Conservation (phyloP, 2,113 vertebrate species). For the Gopherus flavomarginatus region DNA sequence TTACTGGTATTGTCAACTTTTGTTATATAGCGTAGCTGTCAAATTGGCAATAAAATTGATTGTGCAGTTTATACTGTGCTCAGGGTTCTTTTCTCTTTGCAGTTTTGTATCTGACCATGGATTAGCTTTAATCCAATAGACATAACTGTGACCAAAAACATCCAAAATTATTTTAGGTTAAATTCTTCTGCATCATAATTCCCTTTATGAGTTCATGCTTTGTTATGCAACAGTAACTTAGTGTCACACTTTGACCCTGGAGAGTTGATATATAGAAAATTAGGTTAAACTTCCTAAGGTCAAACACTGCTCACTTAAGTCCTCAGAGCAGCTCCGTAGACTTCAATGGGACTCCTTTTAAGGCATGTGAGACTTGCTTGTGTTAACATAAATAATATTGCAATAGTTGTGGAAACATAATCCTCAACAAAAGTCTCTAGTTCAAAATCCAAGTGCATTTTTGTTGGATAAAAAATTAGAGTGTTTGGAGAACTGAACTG, state of each 20-base stretch:
- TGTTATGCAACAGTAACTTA: background rate
- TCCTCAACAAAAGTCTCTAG: background rate
- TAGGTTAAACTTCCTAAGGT: no score
- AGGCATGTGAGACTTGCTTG: background rate
- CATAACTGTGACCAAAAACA: background rate
- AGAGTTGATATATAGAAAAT: background rate
- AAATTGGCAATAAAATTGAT: background rate
- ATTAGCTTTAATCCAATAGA: background rate
- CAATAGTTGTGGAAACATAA: background rate
- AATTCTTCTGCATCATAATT: background rate
- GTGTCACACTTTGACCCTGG: background rate
- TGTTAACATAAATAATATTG: background rate
- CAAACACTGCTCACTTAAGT: background rate
- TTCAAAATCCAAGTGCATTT: background rate
- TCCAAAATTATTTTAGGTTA: background rate
- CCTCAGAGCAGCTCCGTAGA: background rate
- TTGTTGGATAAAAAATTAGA: background rate
- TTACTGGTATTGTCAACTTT: background rate
- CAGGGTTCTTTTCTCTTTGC: background rate
- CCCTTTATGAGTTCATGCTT: background rate
- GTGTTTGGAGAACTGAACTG: background rate
- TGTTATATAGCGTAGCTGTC: background rate
- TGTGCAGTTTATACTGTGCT: background rate
- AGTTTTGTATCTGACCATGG: background rate
- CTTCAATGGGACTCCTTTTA: background rate